Evolutionary conservation across 2,797 vertebrate genomes (phyloP).

Genomic region (Schizopygopsis malacanthus): DNA sequence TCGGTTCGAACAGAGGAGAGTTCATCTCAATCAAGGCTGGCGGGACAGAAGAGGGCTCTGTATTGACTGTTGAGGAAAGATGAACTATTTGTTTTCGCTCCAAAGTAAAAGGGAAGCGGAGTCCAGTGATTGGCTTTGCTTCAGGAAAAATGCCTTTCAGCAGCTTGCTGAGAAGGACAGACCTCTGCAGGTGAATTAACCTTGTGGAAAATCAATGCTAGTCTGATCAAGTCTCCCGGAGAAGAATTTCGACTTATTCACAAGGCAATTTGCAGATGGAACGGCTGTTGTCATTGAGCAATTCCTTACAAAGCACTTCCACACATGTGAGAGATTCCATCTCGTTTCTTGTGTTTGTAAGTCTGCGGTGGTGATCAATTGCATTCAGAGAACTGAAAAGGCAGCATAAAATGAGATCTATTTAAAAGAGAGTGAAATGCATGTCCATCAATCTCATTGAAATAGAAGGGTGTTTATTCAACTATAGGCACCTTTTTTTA

Average conservation of each 20-base stretch:
- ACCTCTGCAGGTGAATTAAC: slow-evolving; percentile 58
- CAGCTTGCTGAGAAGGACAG: slow-evolving; percentile 62
- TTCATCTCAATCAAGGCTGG: slow-evolving; percentile 76
- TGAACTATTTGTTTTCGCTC: slow-evolving; percentile 74
- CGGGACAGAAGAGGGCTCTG: slow-evolving; percentile 50
- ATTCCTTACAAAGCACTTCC: slow-evolving; percentile 58
- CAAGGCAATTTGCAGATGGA: slow-evolving; percentile 47
- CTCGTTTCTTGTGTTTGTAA: slow-evolving; percentile 39
- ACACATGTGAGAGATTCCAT: slow-evolving; percentile 45
- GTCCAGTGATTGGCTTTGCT: slow-evolving; percentile 73
- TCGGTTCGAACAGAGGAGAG: slow-evolving; percentile 65
- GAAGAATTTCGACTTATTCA: slow-evolving; percentile 56
- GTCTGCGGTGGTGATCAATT: slow-evolving; percentile 26
- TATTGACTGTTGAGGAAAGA: slow-evolving; percentile 76
- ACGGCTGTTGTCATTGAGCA: slow-evolving; percentile 45
- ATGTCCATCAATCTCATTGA: slow-evolving; percentile 29
- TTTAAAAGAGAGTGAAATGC: slow-evolving; percentile 11
- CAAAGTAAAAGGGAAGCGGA: slow-evolving; percentile 69
- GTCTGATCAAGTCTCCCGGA: slow-evolving; percentile 53
- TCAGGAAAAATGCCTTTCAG: slow-evolving; percentile 56
- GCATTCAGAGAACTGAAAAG: slow-evolving; percentile 6
- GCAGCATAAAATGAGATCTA: slow-evolving; percentile 34
- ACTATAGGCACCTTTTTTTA: neutral
- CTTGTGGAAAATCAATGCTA: slow-evolving; percentile 71
- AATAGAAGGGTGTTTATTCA: neutral